A percentile compares a stretch with the other conserved stretches of the same genome.
Evolutionary conservation across 1,140 invertebrate genomes (phyloP).

Genomic region (Brachystomella parvula): DNA sequence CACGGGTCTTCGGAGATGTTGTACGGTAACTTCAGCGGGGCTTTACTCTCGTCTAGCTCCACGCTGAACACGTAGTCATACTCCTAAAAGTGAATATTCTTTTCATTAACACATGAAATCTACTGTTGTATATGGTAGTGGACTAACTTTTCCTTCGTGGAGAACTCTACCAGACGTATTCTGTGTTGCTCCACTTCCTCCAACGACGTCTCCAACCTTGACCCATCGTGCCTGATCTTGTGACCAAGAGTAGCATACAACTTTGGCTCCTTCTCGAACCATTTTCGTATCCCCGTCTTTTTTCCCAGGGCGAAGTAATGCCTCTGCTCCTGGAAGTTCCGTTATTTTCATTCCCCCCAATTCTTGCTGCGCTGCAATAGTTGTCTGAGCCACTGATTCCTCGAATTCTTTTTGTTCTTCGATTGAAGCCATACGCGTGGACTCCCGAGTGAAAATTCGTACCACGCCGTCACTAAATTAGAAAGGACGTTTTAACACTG

Average conservation of each 20-base stretch:
- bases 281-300: slow-evolving; percentile 79
- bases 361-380: slow-evolving; percentile 54
- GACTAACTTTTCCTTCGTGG: slow-evolving; percentile 62
- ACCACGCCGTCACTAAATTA: slow-evolving; percentile 70
- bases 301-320: slow-evolving; percentile 65
- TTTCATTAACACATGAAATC: slow-evolving; percentile 10
- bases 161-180: slow-evolving; percentile 62
- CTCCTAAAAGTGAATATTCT: slow-evolving; percentile 50
- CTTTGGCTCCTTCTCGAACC: slow-evolving; percentile 61
- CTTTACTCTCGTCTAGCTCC: slow-evolving; percentile 71
- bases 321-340: slow-evolving; percentile 70
- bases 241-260: slow-evolving; percentile 74
- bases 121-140: neutral
- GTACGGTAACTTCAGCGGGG: slow-evolving; percentile 82
- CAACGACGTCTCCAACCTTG: slow-evolving; percentile 82
- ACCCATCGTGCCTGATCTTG: slow-evolving; percentile 63
- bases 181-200: slow-evolving; percentile 58
- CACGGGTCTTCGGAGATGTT: slow-evolving; percentile 64
- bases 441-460: slow-evolving; percentile 69
- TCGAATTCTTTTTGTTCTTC: slow-evolving; percentile 54
- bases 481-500: neutral
- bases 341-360: slow-evolving; percentile 75
- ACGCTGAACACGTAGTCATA: slow-evolving; percentile 95
- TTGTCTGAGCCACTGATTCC: slow-evolving; percentile 56
- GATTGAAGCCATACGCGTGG: slow-evolving; percentile 57